These are phyloP conservation scores for Lobophora halterata DNA, from an alignment of 2,888 invertebrate species.

Conservation along the genomic window DNA sequence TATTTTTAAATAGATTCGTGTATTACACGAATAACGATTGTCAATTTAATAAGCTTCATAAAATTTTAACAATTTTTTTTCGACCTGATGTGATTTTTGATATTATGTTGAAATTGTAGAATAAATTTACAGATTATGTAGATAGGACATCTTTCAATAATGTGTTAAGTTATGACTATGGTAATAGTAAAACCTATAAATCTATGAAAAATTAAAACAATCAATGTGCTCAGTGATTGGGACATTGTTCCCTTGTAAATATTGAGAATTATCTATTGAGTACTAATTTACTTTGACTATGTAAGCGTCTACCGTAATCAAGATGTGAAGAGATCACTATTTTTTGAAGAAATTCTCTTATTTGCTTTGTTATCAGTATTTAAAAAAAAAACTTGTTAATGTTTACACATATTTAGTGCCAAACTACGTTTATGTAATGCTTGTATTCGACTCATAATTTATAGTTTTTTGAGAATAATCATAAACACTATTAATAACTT, in stretches of 20 bases:
- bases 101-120: too few relatives aligned
- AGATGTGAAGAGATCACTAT: conserved; percentile 60
- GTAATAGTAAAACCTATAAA: conserved; percentile 12
- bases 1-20: too few relatives aligned
- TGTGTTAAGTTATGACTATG: too few relatives aligned
- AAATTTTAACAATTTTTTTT: too few relatives aligned
- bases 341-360: conserved; percentile 51
- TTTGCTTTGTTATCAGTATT: conserved; percentile 55
- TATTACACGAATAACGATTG: too few relatives aligned
- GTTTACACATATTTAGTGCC: conserved; percentile 67
- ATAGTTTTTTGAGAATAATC: conserved; percentile 37
- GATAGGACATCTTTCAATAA: too few relatives aligned
- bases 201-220: conserved; percentile 7
- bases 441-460: conserved; percentile 41
- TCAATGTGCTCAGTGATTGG: conserved; percentile 45
- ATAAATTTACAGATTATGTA: too few relatives aligned
- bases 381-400: conserved; percentile 47
- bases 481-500: too few relatives aligned
- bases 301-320: conserved; percentile 39
- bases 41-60: too few relatives aligned
- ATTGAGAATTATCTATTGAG: conserved; percentile 66
- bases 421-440: conserved; percentile 60
- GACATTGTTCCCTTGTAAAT: conserved; percentile 70
- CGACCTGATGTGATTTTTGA: too few relatives aligned
- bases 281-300: conserved; percentile 52